Percentiles rank a stretch among this genome's conserved stretches.
Evolutionary conservation across 2,888 invertebrate species (phyloP).

Genomic region (Leptopilina syphax): DNA sequence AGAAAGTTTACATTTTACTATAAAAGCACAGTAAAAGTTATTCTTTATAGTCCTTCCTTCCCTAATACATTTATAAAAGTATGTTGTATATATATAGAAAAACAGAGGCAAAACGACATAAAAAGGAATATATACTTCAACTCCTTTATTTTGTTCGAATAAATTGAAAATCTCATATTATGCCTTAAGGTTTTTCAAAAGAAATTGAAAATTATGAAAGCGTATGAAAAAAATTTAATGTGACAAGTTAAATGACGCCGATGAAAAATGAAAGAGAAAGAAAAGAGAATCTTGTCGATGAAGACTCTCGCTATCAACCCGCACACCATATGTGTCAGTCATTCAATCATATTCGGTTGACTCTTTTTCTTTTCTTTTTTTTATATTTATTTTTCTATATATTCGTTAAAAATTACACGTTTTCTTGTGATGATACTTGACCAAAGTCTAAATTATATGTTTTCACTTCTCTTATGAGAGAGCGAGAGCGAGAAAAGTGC

Average conservation of each 20-base stretch:
- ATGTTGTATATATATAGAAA: too few species aligned
- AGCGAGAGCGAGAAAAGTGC: slow-evolving; percentile 47
- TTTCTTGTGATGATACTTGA: slow-evolving; percentile 13
- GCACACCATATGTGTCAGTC: slow-evolving; percentile 31
- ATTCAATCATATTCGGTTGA: slow-evolving; percentile 25
- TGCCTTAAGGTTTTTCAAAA: too few species aligned
- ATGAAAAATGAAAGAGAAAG: slow-evolving; percentile 26
- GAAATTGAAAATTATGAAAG: too few species aligned
- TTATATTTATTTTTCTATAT: background rate
- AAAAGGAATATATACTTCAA: too few species aligned
- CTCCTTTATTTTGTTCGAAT: too few species aligned
- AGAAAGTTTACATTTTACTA: too few species aligned
- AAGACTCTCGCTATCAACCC: slow-evolving; percentile 17
- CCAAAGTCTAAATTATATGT: slow-evolving; percentile 31
- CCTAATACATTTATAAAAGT: too few species aligned
- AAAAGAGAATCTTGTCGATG: slow-evolving; percentile 13
- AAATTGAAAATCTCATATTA: too few species aligned
- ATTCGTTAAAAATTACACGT: slow-evolving; percentile 31
- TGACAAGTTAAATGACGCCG: slow-evolving; percentile 24
- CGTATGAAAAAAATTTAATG: background rate
- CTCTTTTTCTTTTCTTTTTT: background rate
- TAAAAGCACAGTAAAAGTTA: too few species aligned
- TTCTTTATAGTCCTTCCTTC: too few species aligned
- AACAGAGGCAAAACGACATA: too few species aligned
- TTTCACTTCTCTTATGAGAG: slow-evolving; percentile 12